These are phyloP conservation scores for Hemibagrus guttatus DNA, from an alignment of 2,797 vertebrate genomes.

Conservation along the genomic window DNA sequence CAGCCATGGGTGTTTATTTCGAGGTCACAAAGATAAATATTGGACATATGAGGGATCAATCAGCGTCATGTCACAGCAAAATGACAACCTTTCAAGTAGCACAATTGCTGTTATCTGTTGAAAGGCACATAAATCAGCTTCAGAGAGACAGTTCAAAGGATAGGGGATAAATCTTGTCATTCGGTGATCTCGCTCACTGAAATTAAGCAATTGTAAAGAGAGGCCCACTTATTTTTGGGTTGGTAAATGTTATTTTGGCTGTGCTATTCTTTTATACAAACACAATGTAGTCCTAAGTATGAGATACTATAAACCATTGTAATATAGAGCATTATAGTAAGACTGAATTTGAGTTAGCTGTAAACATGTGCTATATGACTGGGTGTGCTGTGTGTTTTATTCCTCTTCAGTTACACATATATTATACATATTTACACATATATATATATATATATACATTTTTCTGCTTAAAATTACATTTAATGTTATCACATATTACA, in stretches of 20 bases:
- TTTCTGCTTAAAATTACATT: background rate
- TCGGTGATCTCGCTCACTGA: constrained; percentile 4
- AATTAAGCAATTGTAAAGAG: background rate
- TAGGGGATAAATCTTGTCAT: constrained; percentile 16
- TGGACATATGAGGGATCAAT: constrained; percentile 19
- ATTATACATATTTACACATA: no score
- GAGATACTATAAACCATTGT: background rate
- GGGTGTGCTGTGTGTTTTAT: background rate
- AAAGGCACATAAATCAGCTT: constrained; percentile 23
- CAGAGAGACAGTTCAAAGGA: constrained; percentile 12
- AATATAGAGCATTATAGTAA: background rate
- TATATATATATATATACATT: no score
- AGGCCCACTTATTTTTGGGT: background rate
- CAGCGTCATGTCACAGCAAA: constrained; percentile 11
- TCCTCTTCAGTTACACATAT: background rate
- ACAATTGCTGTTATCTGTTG: constrained; percentile 21
- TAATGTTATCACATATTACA: background rate
- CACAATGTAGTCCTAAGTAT: background rate
- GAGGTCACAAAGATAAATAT: constrained; percentile 33
- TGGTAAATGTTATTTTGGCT: background rate
- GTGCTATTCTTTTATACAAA: background rate
- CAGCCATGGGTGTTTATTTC: constrained; percentile 26
- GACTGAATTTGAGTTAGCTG: background rate
- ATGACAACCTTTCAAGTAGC: constrained; percentile 29
- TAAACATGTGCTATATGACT: background rate